A percentile compares a stretch with the other conserved stretches of the same genome.
phyloP scores from a whole-genome alignment of 1,140 invertebrate species.

The Pissodes strobi region DNA sequence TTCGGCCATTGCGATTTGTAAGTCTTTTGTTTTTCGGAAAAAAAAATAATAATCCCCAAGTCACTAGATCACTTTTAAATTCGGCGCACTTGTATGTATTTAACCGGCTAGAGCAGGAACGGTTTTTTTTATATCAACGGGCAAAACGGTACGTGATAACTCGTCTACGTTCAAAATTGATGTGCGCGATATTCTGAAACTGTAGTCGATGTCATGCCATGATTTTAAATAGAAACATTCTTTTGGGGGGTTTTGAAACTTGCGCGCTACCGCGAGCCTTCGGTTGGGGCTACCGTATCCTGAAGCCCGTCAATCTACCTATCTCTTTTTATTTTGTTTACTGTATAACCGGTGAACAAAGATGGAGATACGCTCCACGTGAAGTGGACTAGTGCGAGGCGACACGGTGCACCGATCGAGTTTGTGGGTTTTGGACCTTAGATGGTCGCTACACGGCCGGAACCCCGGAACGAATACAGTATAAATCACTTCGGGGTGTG shows the following conservation, averaged over 20 bases:
- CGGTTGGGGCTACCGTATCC: no score
- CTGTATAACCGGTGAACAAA: no score
- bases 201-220: conserved; percentile 4
- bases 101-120: conserved; percentile 22
- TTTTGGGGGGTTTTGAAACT: conserved; percentile 17
- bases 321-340: no score
- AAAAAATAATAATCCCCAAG: conserved; percentile 6
- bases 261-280: conserved; percentile 1
- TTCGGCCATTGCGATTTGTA: conserved; percentile 49
- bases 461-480: no score
- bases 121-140: no score
- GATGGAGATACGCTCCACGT: no score
- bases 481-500: no score
- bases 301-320: no score
- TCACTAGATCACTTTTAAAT: background rate
- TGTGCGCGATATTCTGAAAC: conserved; percentile 21
- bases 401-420: no score
- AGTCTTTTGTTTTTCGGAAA: background rate
- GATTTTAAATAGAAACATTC: conserved; percentile 30
- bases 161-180: conserved; percentile 8
- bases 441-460: no score
- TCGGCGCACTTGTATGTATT: background rate
- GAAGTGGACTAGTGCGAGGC: no score
- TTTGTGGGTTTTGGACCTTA: no score
- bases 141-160: background rate